Conservation (phyloP, 2,888 invertebrate species). For the Osmoderma eremita region DNA sequence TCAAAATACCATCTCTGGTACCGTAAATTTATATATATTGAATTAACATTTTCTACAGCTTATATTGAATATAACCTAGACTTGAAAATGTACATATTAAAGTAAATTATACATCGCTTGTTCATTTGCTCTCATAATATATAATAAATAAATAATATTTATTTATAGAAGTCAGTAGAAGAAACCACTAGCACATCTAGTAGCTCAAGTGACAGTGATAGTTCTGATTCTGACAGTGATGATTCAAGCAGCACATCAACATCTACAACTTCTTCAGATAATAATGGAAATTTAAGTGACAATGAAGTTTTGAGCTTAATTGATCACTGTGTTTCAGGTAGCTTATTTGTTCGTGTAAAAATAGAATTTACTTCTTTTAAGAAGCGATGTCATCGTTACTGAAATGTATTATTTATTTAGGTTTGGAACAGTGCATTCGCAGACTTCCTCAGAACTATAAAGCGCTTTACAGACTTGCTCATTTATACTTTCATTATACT, state of each 20-base stretch:
- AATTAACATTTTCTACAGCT: too few relatives aligned
- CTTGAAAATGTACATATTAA: too few relatives aligned
- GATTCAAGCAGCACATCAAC: constrained; percentile 63
- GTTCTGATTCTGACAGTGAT: constrained; percentile 67
- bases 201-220: constrained; percentile 67
- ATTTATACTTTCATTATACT: constrained; percentile 80
- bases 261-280: constrained; percentile 54
- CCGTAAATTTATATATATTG: too few relatives aligned
- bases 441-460: constrained; percentile 94
- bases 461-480: constrained; percentile 86
- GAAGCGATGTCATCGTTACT: too few relatives aligned
- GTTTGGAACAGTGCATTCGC: constrained; percentile 84
- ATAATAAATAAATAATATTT: constrained; percentile 38
- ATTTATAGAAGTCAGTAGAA: constrained; percentile 51
- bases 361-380: background rate
- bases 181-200: constrained; percentile 64
- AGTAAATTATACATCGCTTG: background rate
- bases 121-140: background rate
- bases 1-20: too few relatives aligned
- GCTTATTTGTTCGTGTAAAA: background rate
- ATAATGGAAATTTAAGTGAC: constrained; percentile 57
- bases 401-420: constrained; percentile 64
- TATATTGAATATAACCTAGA: too few relatives aligned
- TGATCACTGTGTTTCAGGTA: constrained; percentile 58
- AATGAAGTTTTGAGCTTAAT: constrained; percentile 58